Evolutionary conservation across 2,888 invertebrate genomes (phyloP), one percentile per base, ranked within the genome.

Genomic region (Melanostoma mellinum): DNA sequence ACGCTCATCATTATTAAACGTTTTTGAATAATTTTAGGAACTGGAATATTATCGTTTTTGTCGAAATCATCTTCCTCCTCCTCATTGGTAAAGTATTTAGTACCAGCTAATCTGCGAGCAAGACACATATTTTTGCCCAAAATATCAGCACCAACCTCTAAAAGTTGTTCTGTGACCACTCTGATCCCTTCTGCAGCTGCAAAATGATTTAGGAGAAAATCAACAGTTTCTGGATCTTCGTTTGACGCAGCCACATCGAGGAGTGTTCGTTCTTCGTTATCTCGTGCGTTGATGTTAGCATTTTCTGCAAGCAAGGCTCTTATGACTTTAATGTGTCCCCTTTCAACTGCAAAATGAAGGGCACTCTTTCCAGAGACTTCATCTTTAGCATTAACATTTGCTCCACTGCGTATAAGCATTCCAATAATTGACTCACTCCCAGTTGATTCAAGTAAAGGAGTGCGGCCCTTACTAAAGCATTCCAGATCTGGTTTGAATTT

Each of bases 401-500:
- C 42, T 3, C 42, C 33, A 10, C 33, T 44, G 2, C 6, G 2
- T 33, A 60, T 2, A 6, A 60, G 42, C 58, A 44, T 44, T 44
- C 33, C 6, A 3, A 60, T 44, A 44, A 42, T 60, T 1, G 3
- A n/a, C 3, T n/a, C 20, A 33, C 10, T 32, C 0, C 60, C 44
- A 3, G 35, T 35, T 8, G 60, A 42, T 44, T 44, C 10, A 6
- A n/a, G 5, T 20, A 60, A 60, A 8, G 60, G 60, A 33, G 42
- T 40, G 33, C n/a, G 6, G 30, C 42, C 33, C 3, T 4, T 33
- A 2, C 4, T 44, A 60, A 60, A 1, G 10, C 36, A 61, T 5
- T 61, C 35, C 2, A 61, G 20, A 61, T 61, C 46, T 3, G 61
- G 46, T 20, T 61, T 35, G 20, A 36, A 61, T 46, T 61, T 5